Conservation (phyloP, 2,888 invertebrate species). For the Hirtodrosophila alboralis region DNA sequence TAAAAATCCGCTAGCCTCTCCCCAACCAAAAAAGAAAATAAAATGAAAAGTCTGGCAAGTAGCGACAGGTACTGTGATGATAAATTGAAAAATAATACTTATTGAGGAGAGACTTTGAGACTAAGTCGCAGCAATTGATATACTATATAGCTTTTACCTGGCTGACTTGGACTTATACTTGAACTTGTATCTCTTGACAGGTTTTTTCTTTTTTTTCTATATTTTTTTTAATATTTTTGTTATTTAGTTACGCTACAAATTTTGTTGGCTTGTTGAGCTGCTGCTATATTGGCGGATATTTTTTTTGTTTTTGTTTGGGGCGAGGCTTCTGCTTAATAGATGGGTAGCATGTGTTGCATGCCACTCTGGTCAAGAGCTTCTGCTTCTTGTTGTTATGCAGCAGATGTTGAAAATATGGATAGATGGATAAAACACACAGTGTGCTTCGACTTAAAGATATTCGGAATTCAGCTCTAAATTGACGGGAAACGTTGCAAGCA, state of each 20-base stretch:
- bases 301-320: constrained; percentile 17
- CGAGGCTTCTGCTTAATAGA: not conserved
- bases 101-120: constrained; percentile 45
- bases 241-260: constrained; percentile 21
- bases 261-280: constrained; percentile 35
- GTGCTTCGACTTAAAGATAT: too few relatives aligned
- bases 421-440: too few relatives aligned
- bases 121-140: constrained; percentile 32
- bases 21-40: constrained; percentile 31
- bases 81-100: constrained; percentile 74
- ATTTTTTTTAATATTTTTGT: constrained; percentile 7
- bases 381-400: too few relatives aligned
- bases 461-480: not conserved
- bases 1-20: constrained; percentile 47
- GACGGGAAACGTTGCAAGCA: too few relatives aligned
- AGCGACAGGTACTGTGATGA: constrained; percentile 64
- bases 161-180: constrained; percentile 12
- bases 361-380: too few relatives aligned
- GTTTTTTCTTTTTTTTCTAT: constrained; percentile 5
- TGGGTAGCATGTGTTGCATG: constrained; percentile 18
- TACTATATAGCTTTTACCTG: constrained; percentile 23
- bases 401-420: too few relatives aligned
- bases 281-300: constrained; percentile 36
- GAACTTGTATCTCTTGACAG: constrained; percentile 10
- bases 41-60: constrained; percentile 8